Percentiles rank a stretch among this genome's conserved stretches.
Conservation (phyloP, 1,140 invertebrate genomes). For the Procambarus clarkii region DNA sequence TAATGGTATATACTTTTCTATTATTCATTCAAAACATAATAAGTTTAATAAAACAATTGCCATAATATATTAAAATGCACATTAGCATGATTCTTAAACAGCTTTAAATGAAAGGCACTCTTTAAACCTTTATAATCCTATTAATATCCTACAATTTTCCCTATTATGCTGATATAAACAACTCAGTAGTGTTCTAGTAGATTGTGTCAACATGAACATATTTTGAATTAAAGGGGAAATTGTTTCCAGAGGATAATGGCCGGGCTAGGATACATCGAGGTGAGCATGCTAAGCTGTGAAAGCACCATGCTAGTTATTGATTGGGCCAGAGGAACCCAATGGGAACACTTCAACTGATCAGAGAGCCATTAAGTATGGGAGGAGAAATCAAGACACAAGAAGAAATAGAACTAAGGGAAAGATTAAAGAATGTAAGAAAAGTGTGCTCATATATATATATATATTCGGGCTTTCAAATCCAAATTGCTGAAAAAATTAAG, state of each 20-base stretch:
- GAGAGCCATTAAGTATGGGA: constrained; percentile 8
- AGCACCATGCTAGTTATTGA: constrained; percentile 46
- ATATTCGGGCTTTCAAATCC: constrained; percentile 23
- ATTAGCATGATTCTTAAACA: constrained; percentile 1
- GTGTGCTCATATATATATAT: constrained; percentile 48
- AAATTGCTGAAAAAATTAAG: constrained; percentile 13
- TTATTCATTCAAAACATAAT: background rate
- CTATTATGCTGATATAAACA: background rate
- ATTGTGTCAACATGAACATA: background rate
- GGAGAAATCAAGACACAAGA: background rate
- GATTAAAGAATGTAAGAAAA: constrained; percentile 28
- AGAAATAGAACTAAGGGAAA: background rate
- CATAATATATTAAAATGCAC: background rate
- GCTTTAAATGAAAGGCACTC: background rate
- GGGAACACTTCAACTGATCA: background rate
- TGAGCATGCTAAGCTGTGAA: constrained; percentile 60
- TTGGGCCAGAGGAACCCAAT: constrained; percentile 20
- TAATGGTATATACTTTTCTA: background rate
- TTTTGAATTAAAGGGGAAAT: background rate
- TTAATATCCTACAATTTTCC: background rate
- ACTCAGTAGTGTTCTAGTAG: background rate
- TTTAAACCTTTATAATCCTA: no score
- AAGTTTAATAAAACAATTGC: background rate
- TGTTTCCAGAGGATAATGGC: background rate
- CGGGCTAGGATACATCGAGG: constrained; percentile 53